Percentiles rank a stretch among this genome's conserved stretches.
Conservation (phyloP, 1,140 invertebrate species). For the Polyergus mexicanus region DNA sequence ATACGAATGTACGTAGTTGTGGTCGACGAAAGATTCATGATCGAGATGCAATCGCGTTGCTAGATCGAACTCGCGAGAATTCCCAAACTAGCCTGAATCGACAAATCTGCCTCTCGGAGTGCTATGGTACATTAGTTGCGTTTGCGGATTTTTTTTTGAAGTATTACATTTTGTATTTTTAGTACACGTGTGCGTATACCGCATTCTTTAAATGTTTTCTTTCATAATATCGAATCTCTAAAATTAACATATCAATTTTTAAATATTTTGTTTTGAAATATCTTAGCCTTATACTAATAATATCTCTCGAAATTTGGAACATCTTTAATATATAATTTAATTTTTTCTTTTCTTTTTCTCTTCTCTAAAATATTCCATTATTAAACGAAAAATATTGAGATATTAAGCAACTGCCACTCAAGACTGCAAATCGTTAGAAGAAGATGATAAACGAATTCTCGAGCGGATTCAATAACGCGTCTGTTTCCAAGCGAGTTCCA, state of each 20-base stretch:
- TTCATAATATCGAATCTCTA: neutral
- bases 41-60: conserved; percentile 72
- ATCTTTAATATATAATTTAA: neutral
- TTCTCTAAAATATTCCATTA: neutral
- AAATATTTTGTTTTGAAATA: neutral
- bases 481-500: neutral
- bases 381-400: conserved; percentile 11
- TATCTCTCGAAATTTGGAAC: too few species aligned
- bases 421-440: neutral
- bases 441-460: conserved; percentile 1
- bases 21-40: conserved; percentile 78
- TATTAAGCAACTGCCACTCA: neutral
- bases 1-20: conserved; percentile 78
- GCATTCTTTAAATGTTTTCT: neutral
- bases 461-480: neutral
- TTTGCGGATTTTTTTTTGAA: neutral
- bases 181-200: neutral
- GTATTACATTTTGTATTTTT: conserved; percentile 9
- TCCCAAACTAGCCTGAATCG: conserved; percentile 71
- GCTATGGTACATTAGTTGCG: neutral
- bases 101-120: conserved; percentile 45
- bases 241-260: neutral
- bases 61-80: conserved; percentile 67
- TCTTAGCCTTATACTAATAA: neutral
- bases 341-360: neutral